phyloP scores from a whole-genome alignment of 2,888 invertebrate species.

The Caenorhabditis wallacei region DNA sequence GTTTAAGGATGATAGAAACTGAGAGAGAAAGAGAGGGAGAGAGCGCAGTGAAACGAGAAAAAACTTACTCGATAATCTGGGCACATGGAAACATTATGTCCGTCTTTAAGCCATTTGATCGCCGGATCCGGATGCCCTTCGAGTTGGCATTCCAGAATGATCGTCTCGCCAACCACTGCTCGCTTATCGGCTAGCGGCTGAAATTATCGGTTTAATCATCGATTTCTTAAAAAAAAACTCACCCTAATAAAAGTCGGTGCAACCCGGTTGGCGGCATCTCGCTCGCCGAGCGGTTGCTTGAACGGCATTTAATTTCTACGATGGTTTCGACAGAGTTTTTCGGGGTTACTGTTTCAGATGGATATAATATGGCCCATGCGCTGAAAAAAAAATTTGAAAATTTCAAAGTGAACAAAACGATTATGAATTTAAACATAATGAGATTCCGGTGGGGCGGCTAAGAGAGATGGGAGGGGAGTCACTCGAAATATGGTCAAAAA shows the following conservation, averaged over 20 bases:
- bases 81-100: conserved; percentile 83
- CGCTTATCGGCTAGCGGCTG: conserved; percentile 83
- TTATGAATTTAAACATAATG: conserved; percentile 60
- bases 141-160: conserved; percentile 82
- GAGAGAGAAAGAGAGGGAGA: neutral
- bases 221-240: neutral
- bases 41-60: neutral
- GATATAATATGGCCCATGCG: conserved; percentile 38
- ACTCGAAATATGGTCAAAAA: conserved; percentile 48
- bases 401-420: neutral
- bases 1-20: too few relatives aligned
- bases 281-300: conserved; percentile 81
- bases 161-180: conserved; percentile 82
- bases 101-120: conserved; percentile 84
- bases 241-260: conserved; percentile 81
- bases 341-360: conserved; percentile 11
- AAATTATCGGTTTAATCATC: neutral
- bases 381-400: conserved; percentile 30
- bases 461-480: conserved; percentile 31
- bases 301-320: conserved; percentile 78
- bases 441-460: too few relatives aligned
- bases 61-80: conserved; percentile 81
- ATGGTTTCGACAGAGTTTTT: conserved; percentile 6
- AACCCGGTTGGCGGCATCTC: conserved; percentile 78
- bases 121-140: conserved; percentile 83